Evolutionary conservation across 53 echinoderm and acorn worm species (phyloP), one percentile per base, ranked within the genome.

Genomic region (Crossaster papposus): DNA sequence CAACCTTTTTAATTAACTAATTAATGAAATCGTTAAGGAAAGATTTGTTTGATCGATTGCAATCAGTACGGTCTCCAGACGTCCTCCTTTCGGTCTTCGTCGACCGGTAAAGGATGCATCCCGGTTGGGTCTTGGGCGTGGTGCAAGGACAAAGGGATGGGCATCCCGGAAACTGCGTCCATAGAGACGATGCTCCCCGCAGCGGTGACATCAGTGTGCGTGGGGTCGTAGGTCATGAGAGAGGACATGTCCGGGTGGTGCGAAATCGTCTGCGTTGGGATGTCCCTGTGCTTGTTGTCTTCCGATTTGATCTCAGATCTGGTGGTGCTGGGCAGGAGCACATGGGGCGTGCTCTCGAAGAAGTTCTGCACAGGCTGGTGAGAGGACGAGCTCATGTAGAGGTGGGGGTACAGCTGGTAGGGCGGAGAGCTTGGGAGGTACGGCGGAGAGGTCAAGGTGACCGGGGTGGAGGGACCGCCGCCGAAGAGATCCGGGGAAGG

Each of bases 11-110:
- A n/a, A n/a, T n/a, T n/a, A n/a, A n/a, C n/a, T n/a, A 0, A 68
- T 74, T 34, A 44, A 44, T 44, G 11, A 30, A 17, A 74, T 74
- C 75, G 6, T 34, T 32, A 34, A 28, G 36, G 36, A 86, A 73
- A 30, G 36, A 33, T 81, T 62, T 81, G n/a, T 6, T 10, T 33
- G 20, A 74, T n/a, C n/a, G n/a, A n/a, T n/a, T 74, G 68, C 58
- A 18, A 28, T 94, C 92, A 98, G 63, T 98, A 96, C 15, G 96
- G 99, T 71, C 99, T 88, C 99, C 99, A 98, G 10, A 98, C 99
- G 51, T 98, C 99, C 79, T 95, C 99, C 91, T 96, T 93, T 63
- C 96, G 86, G 78, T 98, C 99, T 24, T 94, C 94, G 0, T 93
- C 88, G 2, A 83, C 79, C 1, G 91, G 91, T 53, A 93, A 91